These are phyloP conservation scores for Cataglyphis livida DNA, from an alignment of 2,888 invertebrate genomes.

Conservation along the genomic window DNA sequence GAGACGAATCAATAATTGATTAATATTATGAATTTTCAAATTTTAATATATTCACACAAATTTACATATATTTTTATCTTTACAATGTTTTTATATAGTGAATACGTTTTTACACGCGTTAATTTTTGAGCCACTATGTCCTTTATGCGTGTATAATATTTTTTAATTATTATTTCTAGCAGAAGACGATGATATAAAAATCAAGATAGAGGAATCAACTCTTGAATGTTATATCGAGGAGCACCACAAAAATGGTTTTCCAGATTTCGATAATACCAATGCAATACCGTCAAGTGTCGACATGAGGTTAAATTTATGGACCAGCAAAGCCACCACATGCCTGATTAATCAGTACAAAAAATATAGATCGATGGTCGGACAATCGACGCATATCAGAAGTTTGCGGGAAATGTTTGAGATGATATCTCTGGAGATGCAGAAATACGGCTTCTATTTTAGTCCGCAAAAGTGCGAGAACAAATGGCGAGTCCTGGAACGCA, in stretches of 20 bases:
- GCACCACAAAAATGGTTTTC: conserved; percentile 70
- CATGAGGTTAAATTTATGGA: conserved; percentile 78
- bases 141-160: not conserved
- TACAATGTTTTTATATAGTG: not conserved
- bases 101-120: not conserved
- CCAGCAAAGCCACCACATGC: conserved; percentile 80
- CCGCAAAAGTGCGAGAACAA: conserved; percentile 83
- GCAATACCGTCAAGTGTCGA: conserved; percentile 68
- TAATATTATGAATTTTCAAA: not conserved
- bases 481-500: conserved; percentile 82
- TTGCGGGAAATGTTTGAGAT: conserved; percentile 82
- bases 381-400: conserved; percentile 78
- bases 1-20: not conserved
- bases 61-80: not conserved
- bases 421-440: conserved; percentile 81
- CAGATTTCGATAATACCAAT: conserved; percentile 63
- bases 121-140: not conserved
- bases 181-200: conserved; percentile 71
- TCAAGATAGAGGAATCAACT: conserved; percentile 75
- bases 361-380: conserved; percentile 80
- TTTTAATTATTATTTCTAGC: conserved; percentile 26
- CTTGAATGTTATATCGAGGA: conserved; percentile 71
- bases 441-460: conserved; percentile 79
- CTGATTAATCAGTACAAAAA: conserved; percentile 81
- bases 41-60: not conserved